A percentile compares a stretch with the other conserved stretches of the same genome.
These are phyloP conservation scores for Eupithecia tripunctaria DNA, from an alignment of 2,888 invertebrate species.

Conservation along the genomic window DNA sequence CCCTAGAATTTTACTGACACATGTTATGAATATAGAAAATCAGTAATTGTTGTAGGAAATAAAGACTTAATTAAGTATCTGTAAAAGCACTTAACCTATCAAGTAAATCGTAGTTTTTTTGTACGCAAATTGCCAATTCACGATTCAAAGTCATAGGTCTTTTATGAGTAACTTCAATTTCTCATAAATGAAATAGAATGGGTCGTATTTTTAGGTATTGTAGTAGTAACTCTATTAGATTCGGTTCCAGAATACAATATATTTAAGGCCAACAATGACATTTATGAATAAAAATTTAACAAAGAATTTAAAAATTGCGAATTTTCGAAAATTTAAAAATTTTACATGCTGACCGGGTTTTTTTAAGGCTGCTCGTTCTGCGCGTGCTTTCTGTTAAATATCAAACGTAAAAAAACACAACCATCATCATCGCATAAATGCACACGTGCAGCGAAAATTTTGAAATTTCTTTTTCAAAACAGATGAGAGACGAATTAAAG, in stretches of 20 bases:
- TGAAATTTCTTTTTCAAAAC: background rate
- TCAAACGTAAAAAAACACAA: too few species aligned
- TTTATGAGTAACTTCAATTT: background rate
- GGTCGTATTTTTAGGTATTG: background rate
- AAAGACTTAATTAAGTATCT: background rate
- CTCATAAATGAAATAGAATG: background rate
- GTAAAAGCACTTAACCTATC: background rate
- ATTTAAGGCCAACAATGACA: too few species aligned
- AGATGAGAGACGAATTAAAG: background rate
- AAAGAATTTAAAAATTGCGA: too few species aligned
- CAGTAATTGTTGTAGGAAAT: background rate
- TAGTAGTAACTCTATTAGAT: too few species aligned
- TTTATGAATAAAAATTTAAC: too few species aligned
- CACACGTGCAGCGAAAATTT: background rate
- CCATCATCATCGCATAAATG: background rate
- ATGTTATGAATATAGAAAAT: background rate
- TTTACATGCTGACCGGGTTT: too few species aligned
- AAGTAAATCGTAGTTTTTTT: background rate
- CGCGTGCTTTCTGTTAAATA: too few species aligned
- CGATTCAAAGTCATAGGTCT: background rate
- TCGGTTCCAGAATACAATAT: too few species aligned
- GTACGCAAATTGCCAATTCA: background rate
- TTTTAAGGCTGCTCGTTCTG: too few species aligned
- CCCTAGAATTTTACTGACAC: too few species aligned
- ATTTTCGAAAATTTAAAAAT: too few species aligned